These are phyloP conservation scores for Acanthis flammea DNA, from an alignment of 2,797 vertebrate species.

Conservation along the genomic window DNA sequence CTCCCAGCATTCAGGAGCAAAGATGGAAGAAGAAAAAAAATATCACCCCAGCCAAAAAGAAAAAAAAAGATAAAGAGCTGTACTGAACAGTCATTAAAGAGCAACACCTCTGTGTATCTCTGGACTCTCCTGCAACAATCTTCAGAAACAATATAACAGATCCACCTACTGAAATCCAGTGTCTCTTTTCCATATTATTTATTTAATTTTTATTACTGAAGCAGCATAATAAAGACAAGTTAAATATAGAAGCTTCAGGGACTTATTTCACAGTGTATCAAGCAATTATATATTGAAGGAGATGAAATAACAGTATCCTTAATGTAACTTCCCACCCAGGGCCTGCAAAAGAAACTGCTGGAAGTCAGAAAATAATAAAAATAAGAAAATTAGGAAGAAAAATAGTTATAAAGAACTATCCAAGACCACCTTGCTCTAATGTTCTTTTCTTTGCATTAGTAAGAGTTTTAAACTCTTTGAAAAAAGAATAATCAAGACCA, in stretches of 20 bases:
- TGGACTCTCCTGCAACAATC: neutral
- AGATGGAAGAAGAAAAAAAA: neutral
- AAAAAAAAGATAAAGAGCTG: neutral
- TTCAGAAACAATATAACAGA: neutral
- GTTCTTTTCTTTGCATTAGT: neutral
- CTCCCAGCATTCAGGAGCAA: neutral
- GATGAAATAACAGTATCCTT: conserved; percentile 29
- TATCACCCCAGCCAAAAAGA: neutral
- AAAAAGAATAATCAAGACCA: neutral
- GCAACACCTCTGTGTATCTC: neutral
- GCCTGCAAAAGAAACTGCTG: neutral
- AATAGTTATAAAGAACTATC: neutral
- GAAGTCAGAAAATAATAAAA: neutral
- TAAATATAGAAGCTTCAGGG: neutral
- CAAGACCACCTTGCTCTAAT: neutral
- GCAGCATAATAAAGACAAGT: neutral
- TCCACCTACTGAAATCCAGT: neutral
- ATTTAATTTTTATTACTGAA: conserved; percentile 4
- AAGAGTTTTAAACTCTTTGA: neutral
- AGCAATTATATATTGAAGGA: neutral
- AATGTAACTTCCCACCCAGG: neutral
- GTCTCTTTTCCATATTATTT: neutral
- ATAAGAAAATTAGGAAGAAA: neutral
- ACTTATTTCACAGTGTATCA: conserved; percentile 20
- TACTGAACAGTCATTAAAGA: neutral